Conservation (phyloP, 2,888 invertebrate species). For the Caprella mutica region DNA sequence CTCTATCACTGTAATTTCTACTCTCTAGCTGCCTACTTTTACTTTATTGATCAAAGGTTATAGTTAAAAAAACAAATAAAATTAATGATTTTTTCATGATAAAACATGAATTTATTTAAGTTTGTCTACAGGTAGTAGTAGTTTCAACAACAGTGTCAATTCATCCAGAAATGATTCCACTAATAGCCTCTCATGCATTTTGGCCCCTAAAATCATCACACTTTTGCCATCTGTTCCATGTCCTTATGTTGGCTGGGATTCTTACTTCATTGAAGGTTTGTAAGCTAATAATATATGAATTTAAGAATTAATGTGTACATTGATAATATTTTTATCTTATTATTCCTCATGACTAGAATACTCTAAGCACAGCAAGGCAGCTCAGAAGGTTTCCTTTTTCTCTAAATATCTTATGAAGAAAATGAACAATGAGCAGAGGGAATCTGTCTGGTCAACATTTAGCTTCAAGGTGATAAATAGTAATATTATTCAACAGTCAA, state of each 20-base stretch:
- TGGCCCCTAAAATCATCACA: constrained; percentile 17
- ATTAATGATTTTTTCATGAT: too few relatives aligned
- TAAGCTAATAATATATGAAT: background rate
- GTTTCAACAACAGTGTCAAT: too few relatives aligned
- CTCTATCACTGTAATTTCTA: too few relatives aligned
- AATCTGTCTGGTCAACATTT: background rate
- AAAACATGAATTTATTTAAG: too few relatives aligned
- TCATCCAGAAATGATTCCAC: too few relatives aligned
- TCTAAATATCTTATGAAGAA: background rate
- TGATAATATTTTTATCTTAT: background rate
- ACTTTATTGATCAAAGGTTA: too few relatives aligned
- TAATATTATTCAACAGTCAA: too few relatives aligned
- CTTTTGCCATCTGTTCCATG: constrained; percentile 22
- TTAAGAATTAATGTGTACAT: background rate
- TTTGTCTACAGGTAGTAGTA: too few relatives aligned
- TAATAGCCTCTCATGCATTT: too few relatives aligned
- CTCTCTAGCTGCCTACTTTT: too few relatives aligned
- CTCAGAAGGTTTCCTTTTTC: background rate
- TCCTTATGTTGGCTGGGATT: constrained; percentile 27
- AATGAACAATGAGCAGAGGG: background rate
- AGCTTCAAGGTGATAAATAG: constrained; percentile 7
- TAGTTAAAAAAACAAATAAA: too few relatives aligned
- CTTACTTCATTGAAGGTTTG: constrained; percentile 28
- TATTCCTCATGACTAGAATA: background rate
- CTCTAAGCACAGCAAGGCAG: background rate